Percentiles rank a stretch among this genome's conserved stretches.
Evolutionary conservation across 2,797 vertebrate species (phyloP).

Genomic region (Malurus splendens): DNA sequence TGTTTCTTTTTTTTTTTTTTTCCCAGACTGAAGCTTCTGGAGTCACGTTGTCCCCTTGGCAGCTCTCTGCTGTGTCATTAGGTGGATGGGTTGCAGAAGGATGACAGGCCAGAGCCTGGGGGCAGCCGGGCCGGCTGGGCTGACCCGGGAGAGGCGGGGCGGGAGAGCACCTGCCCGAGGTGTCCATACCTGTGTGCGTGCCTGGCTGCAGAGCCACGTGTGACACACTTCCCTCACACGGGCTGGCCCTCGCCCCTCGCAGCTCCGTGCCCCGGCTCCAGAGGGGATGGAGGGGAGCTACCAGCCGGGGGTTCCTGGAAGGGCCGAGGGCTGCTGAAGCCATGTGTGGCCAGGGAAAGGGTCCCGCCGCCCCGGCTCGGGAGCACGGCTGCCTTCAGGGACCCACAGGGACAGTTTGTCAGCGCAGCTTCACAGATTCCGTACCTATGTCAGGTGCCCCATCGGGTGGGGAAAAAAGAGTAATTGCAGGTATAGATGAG

Average conservation of each 20-base stretch:
- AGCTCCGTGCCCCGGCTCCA: fast-evolving
- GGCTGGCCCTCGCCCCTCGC: neutral
- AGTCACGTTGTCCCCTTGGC: conserved; percentile 43
- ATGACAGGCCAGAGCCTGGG: neutral
- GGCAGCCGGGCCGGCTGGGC: conserved; percentile 19
- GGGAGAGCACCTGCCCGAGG: conserved; percentile 6
- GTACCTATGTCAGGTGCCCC: neutral
- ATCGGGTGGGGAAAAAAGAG: neutral
- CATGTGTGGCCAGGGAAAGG: fast-evolving
- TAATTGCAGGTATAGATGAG: neutral
- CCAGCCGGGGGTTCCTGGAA: fast-evolving
- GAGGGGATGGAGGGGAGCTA: fast-evolving
- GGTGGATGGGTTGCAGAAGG: neutral
- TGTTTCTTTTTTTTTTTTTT: neutral
- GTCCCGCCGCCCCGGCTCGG: fast-evolving
- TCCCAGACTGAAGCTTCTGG: neutral
- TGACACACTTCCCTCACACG: conserved; percentile 18
- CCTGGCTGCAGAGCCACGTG: neutral
- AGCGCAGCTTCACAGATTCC: neutral
- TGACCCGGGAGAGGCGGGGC: neutral
- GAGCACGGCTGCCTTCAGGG: fast-evolving
- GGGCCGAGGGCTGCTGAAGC: fast-evolving
- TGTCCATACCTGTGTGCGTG: conserved; percentile 1
- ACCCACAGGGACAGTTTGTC: neutral
- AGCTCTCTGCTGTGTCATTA: conserved; percentile 32